Percentiles rank a stretch among this genome's conserved stretches.
These are phyloP conservation scores for Orthonevra nobilis DNA, from an alignment of 2,888 invertebrate species.

Conservation along the genomic window DNA sequence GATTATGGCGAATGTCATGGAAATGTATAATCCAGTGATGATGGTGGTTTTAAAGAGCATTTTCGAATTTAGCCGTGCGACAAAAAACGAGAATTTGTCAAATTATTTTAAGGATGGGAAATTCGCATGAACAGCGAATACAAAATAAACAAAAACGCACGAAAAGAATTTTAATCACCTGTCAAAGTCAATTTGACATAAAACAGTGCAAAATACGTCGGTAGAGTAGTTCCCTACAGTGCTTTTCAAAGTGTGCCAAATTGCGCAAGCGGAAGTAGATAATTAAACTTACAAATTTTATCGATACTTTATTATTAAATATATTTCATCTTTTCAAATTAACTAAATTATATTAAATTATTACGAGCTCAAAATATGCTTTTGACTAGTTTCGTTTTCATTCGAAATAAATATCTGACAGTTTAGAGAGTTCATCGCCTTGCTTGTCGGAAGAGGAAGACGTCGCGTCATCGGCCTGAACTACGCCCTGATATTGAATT, in stretches of 20 bases:
- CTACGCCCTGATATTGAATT: conserved; percentile 32
- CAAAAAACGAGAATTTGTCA: conserved; percentile 42
- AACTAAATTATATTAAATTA: too few species aligned
- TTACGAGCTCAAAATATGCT: too few species aligned
- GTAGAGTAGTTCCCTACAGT: conserved; percentile 18
- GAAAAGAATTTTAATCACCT: conserved; percentile 56
- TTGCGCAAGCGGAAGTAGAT: conserved; percentile 34
- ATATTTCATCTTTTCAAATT: not conserved
- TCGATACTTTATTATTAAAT: too few species aligned
- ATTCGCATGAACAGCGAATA: conserved; percentile 50
- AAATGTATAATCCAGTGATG: conserved; percentile 50
- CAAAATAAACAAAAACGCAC: conserved; percentile 59
- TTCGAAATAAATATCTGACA: too few species aligned
- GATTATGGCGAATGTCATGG: conserved; percentile 59
- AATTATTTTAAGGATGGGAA: conserved; percentile 41
- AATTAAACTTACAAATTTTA: not conserved
- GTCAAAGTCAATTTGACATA: conserved; percentile 58
- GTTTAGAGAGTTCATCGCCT: too few species aligned
- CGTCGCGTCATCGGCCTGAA: not conserved
- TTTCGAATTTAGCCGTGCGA: conserved; percentile 30
- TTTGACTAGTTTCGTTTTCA: too few species aligned
- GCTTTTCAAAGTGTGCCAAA: conserved; percentile 26
- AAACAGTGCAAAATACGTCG: conserved; percentile 40
- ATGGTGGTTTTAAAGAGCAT: conserved; percentile 46
- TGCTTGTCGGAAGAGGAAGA: not conserved